Percentiles rank a stretch among this genome's conserved stretches.
Evolutionary conservation across 1,140 invertebrate genomes (phyloP).

Genomic region (Hestina assimilis): DNA sequence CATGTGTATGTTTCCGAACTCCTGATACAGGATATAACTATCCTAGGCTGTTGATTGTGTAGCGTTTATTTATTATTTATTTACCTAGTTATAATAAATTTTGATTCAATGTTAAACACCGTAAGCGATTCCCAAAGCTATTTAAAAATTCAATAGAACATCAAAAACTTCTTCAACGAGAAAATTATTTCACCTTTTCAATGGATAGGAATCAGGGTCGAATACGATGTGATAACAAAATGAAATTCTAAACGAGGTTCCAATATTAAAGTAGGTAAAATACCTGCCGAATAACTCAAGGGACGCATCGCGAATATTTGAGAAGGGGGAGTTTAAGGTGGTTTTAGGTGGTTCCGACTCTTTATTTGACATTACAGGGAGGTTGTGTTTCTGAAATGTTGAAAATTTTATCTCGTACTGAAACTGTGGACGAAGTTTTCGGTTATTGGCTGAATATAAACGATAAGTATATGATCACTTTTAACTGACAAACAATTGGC

Average conservation of each 20-base stretch:
- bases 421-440: not conserved
- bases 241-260: slow-evolving; percentile 43
- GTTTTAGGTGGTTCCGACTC: slow-evolving; percentile 15
- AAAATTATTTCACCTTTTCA: slow-evolving; percentile 13
- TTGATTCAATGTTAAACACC: too few relatives aligned
- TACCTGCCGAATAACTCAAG: slow-evolving; percentile 44
- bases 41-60: too few relatives aligned
- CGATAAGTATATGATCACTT: not conserved
- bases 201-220: slow-evolving; percentile 26
- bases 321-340: slow-evolving; percentile 20
- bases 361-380: slow-evolving; percentile 29
- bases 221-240: slow-evolving; percentile 37
- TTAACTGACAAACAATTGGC: not conserved
- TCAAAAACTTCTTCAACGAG: not conserved
- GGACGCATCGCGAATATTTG: slow-evolving; percentile 36
- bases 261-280: slow-evolving; percentile 46
- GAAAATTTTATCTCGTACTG: slow-evolving; percentile 13
- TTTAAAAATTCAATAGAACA: not conserved
- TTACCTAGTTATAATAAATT: too few relatives aligned
- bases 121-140: too few relatives aligned
- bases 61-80: too few relatives aligned
- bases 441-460: slow-evolving; percentile 4
- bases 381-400: slow-evolving; percentile 20
- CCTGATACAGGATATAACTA: too few relatives aligned
- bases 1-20: too few relatives aligned